Base-by-base conservation (phyloP, 2,113 vertebrate genomes). In the Leucopsar rothschildi region DNA sequence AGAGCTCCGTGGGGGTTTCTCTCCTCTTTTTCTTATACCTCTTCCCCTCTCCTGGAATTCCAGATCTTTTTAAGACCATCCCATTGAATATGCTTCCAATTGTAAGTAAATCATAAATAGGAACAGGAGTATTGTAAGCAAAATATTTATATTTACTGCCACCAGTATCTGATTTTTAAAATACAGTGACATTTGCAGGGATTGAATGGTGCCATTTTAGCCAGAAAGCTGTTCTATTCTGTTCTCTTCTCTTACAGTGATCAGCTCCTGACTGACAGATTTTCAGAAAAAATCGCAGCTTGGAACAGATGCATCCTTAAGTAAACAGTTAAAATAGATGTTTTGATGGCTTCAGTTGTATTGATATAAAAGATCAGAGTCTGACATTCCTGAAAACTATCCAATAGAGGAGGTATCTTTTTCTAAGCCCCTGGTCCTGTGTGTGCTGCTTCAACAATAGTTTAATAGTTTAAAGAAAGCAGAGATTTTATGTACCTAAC, bases 321-420 rank as follows among this genome's bases (percentile, higher is more conserved):
- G 86, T 94, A 97, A 96, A 95, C 73, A 95, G 92, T 71, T 93
- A 55, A 87, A 95, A 80, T 89, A 73, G 91, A 81, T 88, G 60
- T 97, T 95, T 88, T 95, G 92, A 86, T 95, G 64, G 60, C 49
- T 90, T 95, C 25, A 40, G 39, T 92, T 94, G 53, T 89, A 85
- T 72, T 89, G 91, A 63, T 87, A 49, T 42, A 78, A 76, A 94
- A 93, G 72, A 93, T 81, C 49, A 72, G 66, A 83, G 52, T 73
- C 55, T 82, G 72, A 92, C 57, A 80, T 94, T 94, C 49, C 77
- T 92, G 73, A 92, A 87, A 88, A 64, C 14, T 25, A n/a, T 78
- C 75, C 71, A 82, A 1, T 31, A 79, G 16, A 72, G 56, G 28
- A 89, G 15, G 6, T 68, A 31, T 52, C 44, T 80, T 64, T 55